Evolutionary conservation across 2,113 vertebrate genomes (phyloP), one percentile per base, ranked within the genome.

Genomic region (Mobula birostris): DNA sequence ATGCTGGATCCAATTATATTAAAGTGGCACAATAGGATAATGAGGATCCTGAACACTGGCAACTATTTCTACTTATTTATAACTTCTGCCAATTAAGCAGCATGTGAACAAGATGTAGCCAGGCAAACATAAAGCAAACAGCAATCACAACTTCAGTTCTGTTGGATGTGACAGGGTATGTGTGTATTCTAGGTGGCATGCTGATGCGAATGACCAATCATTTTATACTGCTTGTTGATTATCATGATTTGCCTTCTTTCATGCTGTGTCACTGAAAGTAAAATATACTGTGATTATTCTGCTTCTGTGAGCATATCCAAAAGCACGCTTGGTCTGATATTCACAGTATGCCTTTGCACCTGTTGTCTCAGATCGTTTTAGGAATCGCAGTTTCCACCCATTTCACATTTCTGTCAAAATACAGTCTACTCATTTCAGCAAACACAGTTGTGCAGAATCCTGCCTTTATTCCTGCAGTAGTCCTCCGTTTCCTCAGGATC

Each of bases 221-320:
- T n/a, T 19, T 66, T 66, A 66, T 2, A 6, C 61, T 90, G 85
- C 29, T 15, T 68, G 61, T 88, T 61, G 61, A 88, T 27, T 88
- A 66, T 88, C 12, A 17, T 88, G 58, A 12, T 68, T 7, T 88
- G 83, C 27, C 12, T 17, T 88, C 58, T 87, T 87, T 63, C 27
- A 14, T 32, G 27, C 85, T 66, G 85, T 68, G 29, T 5, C 29
- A 15, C 29, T 66, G n/a, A 66, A 66, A 90, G 85, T 15, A 90
- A 17, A 17, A 90, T 63, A n/a, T 9, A 90, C 58, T 90, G 32
- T 90, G 61, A 90, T 90, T 90, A 66, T 66, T 66, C 29, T 68
- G n/a, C 61, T 66, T 32, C 61, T 66, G 85, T 90, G 85, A 90
- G 63, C 63, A n/a, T 63, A 66, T 90, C 17, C 61, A 90, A 90